Conservation (phyloP, 2,888 invertebrate species). For the Papilio gigon region DNA sequence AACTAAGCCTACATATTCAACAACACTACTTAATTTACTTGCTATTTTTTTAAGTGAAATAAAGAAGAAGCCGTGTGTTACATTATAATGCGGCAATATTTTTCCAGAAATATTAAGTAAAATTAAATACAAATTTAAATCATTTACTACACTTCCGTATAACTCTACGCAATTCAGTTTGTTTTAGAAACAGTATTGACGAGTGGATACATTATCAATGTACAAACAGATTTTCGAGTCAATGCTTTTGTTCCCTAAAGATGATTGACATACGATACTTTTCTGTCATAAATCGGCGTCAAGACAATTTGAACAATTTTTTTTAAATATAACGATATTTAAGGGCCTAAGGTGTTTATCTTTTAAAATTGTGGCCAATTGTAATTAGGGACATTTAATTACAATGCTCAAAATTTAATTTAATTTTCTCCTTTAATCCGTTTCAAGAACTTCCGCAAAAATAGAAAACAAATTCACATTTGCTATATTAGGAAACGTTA, state of each 20-base stretch:
- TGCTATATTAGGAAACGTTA: slow-evolving; percentile 36
- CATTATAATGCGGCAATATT: no score
- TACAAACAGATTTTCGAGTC: slow-evolving; percentile 12
- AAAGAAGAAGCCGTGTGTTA: no score
- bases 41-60: background rate
- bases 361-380: background rate
- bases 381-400: background rate
- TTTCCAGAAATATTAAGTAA: no score
- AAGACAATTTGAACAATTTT: background rate
- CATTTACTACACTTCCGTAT: no score
- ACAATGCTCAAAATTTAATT: background rate
- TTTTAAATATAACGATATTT: no score
- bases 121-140: no score
- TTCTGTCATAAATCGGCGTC: background rate
- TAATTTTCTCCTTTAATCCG: background rate
- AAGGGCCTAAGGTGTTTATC: no score
- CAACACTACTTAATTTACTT: background rate
- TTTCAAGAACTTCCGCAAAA: no score
- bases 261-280: background rate
- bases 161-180: background rate
- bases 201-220: slow-evolving; percentile 10
- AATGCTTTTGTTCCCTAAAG: slow-evolving; percentile 5
- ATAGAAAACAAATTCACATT: background rate
- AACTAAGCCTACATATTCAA: slow-evolving; percentile 7
- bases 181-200: background rate